Base-by-base conservation (phyloP, 2,797 vertebrate species). In the Chaetodon trifasciatus region DNA sequence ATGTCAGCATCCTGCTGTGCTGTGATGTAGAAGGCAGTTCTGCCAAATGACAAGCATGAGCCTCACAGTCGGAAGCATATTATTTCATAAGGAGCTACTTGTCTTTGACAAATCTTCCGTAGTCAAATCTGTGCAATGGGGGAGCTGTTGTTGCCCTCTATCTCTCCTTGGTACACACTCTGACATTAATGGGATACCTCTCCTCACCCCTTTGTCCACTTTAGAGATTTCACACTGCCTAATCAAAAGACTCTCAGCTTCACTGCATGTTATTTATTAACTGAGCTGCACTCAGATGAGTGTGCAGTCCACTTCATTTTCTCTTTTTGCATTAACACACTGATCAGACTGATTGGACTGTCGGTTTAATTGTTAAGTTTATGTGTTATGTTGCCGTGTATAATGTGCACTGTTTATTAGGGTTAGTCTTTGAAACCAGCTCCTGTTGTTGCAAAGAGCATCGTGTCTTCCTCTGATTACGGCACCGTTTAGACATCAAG, bases 1-100 rank as follows among this genome's bases (percentile, higher is more conserved):
- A 94, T 93, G 92, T 93, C 92, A 91, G 92, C 91, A 86, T 94
- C 93, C 92, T 90, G 93, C 92, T 66, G 86, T 3, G 90, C 82
- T 74, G 85, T 65, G 85, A 89, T 91, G 86, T 88, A 89, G 84
- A 91, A 66, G 85, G 64, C 88, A 65, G 78, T 58, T 86, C 87
- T 93, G 93, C 93, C 93, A 93, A 93, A 90, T 83, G 84, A 88
- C 88, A 72, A 85, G 91, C 85, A 83, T 63, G 88, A 92, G 86
- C 81, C 85, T 70, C 91, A 8, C 89, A 89, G 93, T 89, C 65
- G 87, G 93, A 89, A 79, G 82, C 82, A 53, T 70, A 87, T 91
- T 88, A 88, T 92, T 91, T 89, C 88, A 91, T 85, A 89, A 90
- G 88, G 86, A 91, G 80, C 89, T 80, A 72, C 91, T 90, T 90